Evolutionary conservation across 2,113 vertebrate genomes (phyloP).

Genomic region (Rhagologus leucostigma): DNA sequence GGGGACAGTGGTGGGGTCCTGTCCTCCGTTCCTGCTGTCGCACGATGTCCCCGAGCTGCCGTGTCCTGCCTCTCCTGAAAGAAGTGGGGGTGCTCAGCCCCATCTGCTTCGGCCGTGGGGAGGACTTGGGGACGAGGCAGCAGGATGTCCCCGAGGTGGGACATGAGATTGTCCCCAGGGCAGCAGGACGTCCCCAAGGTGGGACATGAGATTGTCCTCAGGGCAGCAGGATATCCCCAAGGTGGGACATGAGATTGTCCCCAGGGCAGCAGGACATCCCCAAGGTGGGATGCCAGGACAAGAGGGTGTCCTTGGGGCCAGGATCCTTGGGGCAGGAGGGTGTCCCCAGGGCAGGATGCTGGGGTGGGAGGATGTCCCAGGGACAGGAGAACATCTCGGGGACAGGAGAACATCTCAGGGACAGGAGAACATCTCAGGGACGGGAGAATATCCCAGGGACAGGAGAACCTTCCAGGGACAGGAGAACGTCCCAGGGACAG

Average conservation of each 20-base stretch:
- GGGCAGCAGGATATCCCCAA: background rate
- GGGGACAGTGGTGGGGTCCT: fast-evolving
- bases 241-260: background rate
- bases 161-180: background rate
- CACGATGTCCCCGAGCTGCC: fast-evolving
- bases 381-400: no score
- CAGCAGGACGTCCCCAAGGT: background rate
- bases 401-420: no score
- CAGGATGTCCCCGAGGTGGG: background rate
- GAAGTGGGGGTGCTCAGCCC: fast-evolving
- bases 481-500: no score
- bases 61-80: fast-evolving
- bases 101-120: fast-evolving
- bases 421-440: no score
- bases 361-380: no score
- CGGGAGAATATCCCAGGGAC: no score
- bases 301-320: no score
- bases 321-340: no score
- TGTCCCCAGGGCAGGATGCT: no score
- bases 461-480: fast-evolving
- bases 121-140: background rate
- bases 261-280: no score
- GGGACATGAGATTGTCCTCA: background rate
- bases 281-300: background rate
- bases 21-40: fast-evolving